Percentiles rank a stretch among this genome's conserved stretches.
phyloP scores from a whole-genome alignment of 2,113 vertebrate species.

The Isichthys henryi region DNA sequence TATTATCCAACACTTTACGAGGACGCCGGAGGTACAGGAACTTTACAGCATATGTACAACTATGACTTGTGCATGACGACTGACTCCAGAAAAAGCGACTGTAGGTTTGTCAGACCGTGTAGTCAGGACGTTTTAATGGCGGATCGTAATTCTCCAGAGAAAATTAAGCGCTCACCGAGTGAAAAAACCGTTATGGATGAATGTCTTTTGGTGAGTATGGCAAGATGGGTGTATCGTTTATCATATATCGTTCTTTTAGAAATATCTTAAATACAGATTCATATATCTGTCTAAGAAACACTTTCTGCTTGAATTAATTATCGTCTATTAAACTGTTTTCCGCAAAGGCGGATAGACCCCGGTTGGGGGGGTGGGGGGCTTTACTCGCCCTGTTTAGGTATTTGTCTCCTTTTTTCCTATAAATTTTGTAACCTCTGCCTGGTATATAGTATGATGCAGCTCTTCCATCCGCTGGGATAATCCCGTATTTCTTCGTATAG shows the following conservation, averaged over 20 bases:
- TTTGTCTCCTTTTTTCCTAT: too few relatives aligned
- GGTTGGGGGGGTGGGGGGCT: too few relatives aligned
- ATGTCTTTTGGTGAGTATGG: background rate
- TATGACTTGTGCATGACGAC: conserved; percentile 22
- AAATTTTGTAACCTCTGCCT: too few relatives aligned
- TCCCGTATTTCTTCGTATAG: too few relatives aligned
- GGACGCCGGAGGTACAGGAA: too few relatives aligned
- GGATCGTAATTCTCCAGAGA: background rate
- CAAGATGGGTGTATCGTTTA: too few relatives aligned
- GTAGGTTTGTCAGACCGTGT: conserved; percentile 19
- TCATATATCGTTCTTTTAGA: too few relatives aligned
- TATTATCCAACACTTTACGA: too few relatives aligned
- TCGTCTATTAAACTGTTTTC: background rate
- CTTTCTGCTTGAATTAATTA: background rate
- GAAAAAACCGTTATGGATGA: background rate
- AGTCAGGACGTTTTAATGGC: conserved; percentile 23
- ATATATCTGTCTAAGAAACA: background rate
- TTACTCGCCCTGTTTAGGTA: too few relatives aligned
- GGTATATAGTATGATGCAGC: too few relatives aligned
- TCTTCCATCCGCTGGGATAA: too few relatives aligned
- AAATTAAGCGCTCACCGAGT: background rate
- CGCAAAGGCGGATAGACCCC: too few relatives aligned
- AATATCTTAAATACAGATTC: background rate
- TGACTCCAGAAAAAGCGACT: background rate
- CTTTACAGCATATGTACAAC: conserved; percentile 30